Evolutionary conservation across 2,888 invertebrate species (phyloP), one percentile per base, ranked within the genome.

Genomic region (Pediacus dermestoides): DNA sequence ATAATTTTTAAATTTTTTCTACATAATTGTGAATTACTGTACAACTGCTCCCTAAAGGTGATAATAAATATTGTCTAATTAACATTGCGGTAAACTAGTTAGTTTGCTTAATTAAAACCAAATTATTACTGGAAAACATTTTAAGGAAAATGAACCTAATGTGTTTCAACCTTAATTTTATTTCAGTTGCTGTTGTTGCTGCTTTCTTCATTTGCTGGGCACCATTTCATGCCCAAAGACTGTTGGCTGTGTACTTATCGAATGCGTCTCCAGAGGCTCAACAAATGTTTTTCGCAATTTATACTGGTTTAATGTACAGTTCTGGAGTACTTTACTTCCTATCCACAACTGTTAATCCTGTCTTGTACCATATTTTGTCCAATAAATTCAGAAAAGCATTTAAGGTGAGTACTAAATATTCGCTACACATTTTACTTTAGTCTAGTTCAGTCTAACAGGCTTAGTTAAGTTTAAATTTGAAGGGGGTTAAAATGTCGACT

Each of bases 291-390:
- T 42, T 56, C 2, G 67, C 38, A 54, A 66, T 58, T 53, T 86
- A 86, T 67, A 74, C 76, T 35, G 72, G 80, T 33, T 71, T 89
- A 37, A 88, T 85, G 2, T 88, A 93, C 66, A 74, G 83, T 21
- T 92, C 91, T 1, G 94, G 94, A 0, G 79, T 94, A 0, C 78
- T 92, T 42, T 94, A 94, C 74, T 95, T 90, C 70, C 68, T 93
- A 53, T 92, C 92, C 4, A 90, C 94, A 6, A 90, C 89, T 58
- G 85, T 94, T 61, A 95, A 95, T 68, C 94, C 95, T 0, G 77
- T 94, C 46, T 77, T 94, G 22, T 95, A 95, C 71, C 88, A 93
- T 69, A 86, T 92, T 36, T 91, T 95, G 92, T 93, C 92, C 6
- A 82, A 89, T 66, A 92, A 93, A 67, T 95, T 93, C 65, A 77